These are phyloP conservation scores for Amphipoea oculea DNA, from an alignment of 2,888 invertebrate genomes.

Conservation along the genomic window DNA sequence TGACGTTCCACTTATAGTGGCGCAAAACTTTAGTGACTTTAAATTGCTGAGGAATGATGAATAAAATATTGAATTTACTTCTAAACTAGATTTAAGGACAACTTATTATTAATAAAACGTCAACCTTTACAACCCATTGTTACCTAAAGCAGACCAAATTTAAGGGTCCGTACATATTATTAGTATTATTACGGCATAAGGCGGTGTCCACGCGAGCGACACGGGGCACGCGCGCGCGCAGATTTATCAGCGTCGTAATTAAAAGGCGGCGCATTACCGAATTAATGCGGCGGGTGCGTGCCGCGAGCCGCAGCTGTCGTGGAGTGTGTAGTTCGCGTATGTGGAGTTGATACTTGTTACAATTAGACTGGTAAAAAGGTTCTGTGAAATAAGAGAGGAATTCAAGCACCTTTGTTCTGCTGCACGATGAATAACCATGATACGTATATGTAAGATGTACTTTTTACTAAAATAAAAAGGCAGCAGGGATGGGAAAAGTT, in stretches of 20 bases:
- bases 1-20: too few species aligned
- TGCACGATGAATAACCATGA: not conserved
- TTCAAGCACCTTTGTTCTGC: not conserved
- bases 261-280: constrained; percentile 88
- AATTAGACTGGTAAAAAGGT: not conserved
- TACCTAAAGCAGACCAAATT: constrained; percentile 42
- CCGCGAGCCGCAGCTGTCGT: constrained; percentile 85
- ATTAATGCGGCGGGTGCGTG: constrained; percentile 86
- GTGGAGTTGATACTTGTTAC: constrained; percentile 73
- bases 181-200: constrained; percentile 78
- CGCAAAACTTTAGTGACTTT: too few species aligned
- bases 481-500: not conserved
- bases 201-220: constrained; percentile 80
- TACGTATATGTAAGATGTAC: not conserved
- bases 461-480: not conserved
- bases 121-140: constrained; percentile 41
- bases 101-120: constrained; percentile 43
- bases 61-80: not conserved
- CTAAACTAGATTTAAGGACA: not conserved
- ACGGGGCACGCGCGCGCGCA: constrained; percentile 84
- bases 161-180: constrained; percentile 53
- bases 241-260: constrained; percentile 89
- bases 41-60: too few species aligned
- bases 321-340: constrained; percentile 57
- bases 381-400: not conserved